phyloP scores from a whole-genome alignment of 1,140 invertebrate species.

The Lucilia sericata region DNA sequence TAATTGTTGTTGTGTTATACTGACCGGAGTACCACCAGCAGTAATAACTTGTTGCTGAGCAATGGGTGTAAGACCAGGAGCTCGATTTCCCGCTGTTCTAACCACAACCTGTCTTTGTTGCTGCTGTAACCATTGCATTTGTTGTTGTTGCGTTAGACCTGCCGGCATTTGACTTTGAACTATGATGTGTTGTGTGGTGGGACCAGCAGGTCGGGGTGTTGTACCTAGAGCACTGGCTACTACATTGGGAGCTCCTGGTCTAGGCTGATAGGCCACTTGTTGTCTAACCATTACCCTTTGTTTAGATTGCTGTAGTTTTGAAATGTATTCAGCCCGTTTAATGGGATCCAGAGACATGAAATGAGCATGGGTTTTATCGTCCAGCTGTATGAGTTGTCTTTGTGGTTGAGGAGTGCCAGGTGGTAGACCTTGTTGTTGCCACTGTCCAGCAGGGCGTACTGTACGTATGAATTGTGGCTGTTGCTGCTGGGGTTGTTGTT shows the following conservation, averaged over 20 bases:
- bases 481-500: slow-evolving; percentile 52
- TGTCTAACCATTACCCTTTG: slow-evolving; percentile 71
- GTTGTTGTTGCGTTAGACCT: slow-evolving; percentile 75
- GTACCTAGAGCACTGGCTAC: slow-evolving; percentile 64
- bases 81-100: slow-evolving; percentile 56
- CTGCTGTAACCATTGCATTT: slow-evolving; percentile 77
- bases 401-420: slow-evolving; percentile 68
- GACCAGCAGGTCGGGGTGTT: slow-evolving; percentile 69
- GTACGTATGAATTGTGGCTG: slow-evolving; percentile 55
- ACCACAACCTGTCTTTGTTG: slow-evolving; percentile 72
- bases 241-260: slow-evolving; percentile 70
- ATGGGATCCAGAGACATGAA: slow-evolving; percentile 84
- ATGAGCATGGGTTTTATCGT: slow-evolving; percentile 85
- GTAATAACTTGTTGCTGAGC: slow-evolving; percentile 52
- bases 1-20: slow-evolving; percentile 51
- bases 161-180: slow-evolving; percentile 73
- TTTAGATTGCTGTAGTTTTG: slow-evolving; percentile 77
- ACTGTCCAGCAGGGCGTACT: slow-evolving; percentile 57
- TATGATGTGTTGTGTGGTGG: slow-evolving; percentile 69
- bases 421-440: slow-evolving; percentile 67
- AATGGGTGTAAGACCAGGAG: slow-evolving; percentile 69
- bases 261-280: slow-evolving; percentile 68
- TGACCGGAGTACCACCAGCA: background rate
- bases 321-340: slow-evolving; percentile 81
- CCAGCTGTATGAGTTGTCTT: slow-evolving; percentile 79